phyloP scores from a whole-genome alignment of 1,140 invertebrate species.

The Drosophila ercepeae region DNA sequence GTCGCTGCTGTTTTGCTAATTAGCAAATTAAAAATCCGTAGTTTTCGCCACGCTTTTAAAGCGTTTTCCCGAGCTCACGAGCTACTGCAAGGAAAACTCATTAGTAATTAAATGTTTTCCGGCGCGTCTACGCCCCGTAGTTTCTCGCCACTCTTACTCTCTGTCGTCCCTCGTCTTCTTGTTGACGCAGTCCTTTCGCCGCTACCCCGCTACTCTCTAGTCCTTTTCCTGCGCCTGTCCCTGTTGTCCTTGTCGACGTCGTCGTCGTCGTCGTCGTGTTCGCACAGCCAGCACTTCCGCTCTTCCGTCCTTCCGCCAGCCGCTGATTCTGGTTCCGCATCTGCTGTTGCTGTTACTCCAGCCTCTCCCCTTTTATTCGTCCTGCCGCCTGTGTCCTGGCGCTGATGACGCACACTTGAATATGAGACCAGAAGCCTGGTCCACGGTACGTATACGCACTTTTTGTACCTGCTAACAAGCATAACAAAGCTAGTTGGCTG shows the following conservation, averaged over 20 bases:
- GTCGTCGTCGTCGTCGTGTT: conserved; percentile 64
- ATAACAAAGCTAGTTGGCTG: background rate
- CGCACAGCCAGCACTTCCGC: conserved; percentile 74
- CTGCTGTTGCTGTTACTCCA: conserved; percentile 36
- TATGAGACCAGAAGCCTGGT: background rate
- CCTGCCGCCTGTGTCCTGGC: background rate
- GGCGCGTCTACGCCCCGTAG: conserved; percentile 70
- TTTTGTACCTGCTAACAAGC: conserved; percentile 42
- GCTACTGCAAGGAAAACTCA: conserved; percentile 71
- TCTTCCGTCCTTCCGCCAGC: conserved; percentile 66
- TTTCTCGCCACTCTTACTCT: conserved; percentile 52
- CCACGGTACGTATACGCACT: conserved; percentile 65
- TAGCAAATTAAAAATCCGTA: conserved; percentile 77
- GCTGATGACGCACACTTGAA: conserved; percentile 30
- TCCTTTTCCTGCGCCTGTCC: conserved; percentile 14
- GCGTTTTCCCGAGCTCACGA: conserved; percentile 48
- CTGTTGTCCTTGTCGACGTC: conserved; percentile 52
- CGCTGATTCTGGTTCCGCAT: conserved; percentile 34
- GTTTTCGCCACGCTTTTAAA: conserved; percentile 59
- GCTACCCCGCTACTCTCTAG: background rate
- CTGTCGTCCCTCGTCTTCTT: conserved; percentile 3
- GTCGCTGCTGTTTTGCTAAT: conserved; percentile 50
- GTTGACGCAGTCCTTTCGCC: background rate
- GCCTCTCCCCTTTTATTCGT: background rate
- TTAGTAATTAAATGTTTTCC: conserved; percentile 81